Evolutionary conservation across 2,888 invertebrate genomes (phyloP).

Genomic region (Tenthredo mesomela): DNA sequence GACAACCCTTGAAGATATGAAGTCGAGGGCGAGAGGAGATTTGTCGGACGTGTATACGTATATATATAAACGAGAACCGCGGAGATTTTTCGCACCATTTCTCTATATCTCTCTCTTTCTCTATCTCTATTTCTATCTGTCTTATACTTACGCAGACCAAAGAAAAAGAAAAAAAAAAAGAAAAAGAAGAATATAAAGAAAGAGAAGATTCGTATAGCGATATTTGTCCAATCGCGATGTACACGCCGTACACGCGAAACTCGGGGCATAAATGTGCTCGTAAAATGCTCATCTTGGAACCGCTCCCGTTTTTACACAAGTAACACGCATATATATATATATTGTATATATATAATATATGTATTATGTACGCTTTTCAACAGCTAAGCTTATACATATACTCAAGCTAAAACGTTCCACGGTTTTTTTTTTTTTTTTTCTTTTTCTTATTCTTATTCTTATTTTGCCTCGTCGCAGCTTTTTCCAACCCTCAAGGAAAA

Average conservation of each 20-base stretch:
- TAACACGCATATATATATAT: neutral
- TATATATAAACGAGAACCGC: neutral
- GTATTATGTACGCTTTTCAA: constrained; percentile 2
- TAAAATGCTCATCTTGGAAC: constrained; percentile 28
- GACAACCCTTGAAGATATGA: constrained; percentile 18
- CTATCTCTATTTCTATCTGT: neutral
- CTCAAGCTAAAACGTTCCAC: neutral
- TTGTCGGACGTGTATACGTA: neutral
- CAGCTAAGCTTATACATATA: constrained; percentile 1
- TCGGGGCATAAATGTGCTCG: constrained; percentile 53
- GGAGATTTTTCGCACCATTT: neutral
- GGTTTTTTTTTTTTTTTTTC: neutral
- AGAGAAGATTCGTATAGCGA: constrained; percentile 47
- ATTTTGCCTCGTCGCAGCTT: neutral
- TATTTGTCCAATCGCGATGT: constrained; percentile 31
- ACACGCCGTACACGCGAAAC: constrained; percentile 32
- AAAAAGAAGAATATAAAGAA: constrained; percentile 53
- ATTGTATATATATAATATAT: neutral
- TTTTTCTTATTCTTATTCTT: neutral
- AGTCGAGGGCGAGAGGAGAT: neutral
- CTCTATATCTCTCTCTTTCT: neutral
- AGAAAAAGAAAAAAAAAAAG: constrained; percentile 26
- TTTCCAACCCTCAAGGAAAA: neutral
- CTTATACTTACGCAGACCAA: neutral
- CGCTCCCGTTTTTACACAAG: neutral